Percentiles rank a stretch among this genome's conserved stretches.
These are phyloP conservation scores for Drusus annulatus DNA, from an alignment of 1,140 invertebrate species.

Conservation along the genomic window DNA sequence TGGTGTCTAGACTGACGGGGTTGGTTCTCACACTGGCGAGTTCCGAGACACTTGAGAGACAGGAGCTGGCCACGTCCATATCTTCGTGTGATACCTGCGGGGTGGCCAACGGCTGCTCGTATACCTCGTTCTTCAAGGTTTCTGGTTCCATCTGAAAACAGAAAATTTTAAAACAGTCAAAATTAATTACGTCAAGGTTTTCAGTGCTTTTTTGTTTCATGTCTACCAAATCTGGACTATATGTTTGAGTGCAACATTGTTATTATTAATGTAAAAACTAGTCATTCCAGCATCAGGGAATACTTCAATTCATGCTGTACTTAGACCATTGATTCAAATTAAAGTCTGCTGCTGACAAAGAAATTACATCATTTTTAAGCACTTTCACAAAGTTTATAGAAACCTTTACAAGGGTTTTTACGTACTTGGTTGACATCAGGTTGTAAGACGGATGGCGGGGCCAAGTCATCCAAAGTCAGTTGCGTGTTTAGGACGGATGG, in stretches of 20 bases:
- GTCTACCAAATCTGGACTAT: no score
- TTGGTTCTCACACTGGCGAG: neutral
- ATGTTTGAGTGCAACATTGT: no score
- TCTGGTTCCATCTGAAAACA: slow-evolving; percentile 66
- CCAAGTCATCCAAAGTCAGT: slow-evolving; percentile 68
- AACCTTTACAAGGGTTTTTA: no score
- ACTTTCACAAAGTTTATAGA: no score
- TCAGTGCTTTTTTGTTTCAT: neutral
- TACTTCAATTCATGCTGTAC: no score
- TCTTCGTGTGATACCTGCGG: slow-evolving; percentile 62
- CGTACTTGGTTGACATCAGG: slow-evolving; percentile 58
- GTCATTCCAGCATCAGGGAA: no score
- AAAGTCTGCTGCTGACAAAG: no score
- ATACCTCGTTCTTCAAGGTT: slow-evolving; percentile 63
- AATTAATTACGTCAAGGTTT: neutral
- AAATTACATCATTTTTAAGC: no score
- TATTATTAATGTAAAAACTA: no score
- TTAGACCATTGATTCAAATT: no score
- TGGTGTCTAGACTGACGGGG: neutral
- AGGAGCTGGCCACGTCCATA: slow-evolving; percentile 39
- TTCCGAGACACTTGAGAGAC: neutral
- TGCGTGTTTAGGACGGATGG: slow-evolving; percentile 69
- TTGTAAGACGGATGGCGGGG: slow-evolving; percentile 68
- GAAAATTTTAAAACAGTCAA: no score
- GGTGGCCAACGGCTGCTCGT: slow-evolving; percentile 68